Evolutionary conservation across 1,140 invertebrate genomes (phyloP).

Genomic region (Centruroides sculpturatus): DNA sequence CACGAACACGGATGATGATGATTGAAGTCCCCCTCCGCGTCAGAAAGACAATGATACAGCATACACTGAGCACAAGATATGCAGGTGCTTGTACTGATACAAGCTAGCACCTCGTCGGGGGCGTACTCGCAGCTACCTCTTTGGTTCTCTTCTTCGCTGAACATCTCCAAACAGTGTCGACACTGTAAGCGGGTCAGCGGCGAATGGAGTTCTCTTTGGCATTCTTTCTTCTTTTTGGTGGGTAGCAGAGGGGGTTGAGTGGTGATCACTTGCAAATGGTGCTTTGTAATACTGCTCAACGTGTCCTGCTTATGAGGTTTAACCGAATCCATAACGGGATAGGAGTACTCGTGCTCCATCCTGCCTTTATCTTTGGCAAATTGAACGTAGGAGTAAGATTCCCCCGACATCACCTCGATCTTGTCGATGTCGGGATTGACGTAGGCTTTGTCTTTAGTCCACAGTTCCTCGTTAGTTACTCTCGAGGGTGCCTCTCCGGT

Average conservation of each 20-base stretch:
- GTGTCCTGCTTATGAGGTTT: conserved; percentile 29
- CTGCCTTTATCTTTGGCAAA: conserved; percentile 38
- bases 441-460: conserved; percentile 7
- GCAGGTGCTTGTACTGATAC: conserved; percentile 68
- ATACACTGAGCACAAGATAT: conserved; percentile 63
- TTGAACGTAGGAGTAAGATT: conserved; percentile 69
- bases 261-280: conserved; percentile 5
- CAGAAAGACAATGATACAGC: conserved; percentile 83
- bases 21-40: conserved; percentile 51
- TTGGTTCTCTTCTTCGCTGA: conserved; percentile 55
- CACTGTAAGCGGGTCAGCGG: conserved; percentile 24
- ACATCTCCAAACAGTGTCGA: conserved; percentile 34
- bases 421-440: conserved; percentile 18
- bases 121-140: conserved; percentile 74
- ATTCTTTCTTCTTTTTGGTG: conserved; percentile 33
- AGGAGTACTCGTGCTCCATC: conserved; percentile 64
- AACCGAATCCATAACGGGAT: conserved; percentile 49
- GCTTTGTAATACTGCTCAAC: conserved; percentile 43
- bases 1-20: conserved; percentile 61
- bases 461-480: background rate
- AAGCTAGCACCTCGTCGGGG: conserved; percentile 62
- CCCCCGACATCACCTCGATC: conserved; percentile 22
- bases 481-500: too few species aligned
- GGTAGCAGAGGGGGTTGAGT: conserved; percentile 43
- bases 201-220: conserved; percentile 13